These are phyloP conservation scores for Diploptera punctata DNA, from an alignment of 2,888 invertebrate species.

Conservation along the genomic window DNA sequence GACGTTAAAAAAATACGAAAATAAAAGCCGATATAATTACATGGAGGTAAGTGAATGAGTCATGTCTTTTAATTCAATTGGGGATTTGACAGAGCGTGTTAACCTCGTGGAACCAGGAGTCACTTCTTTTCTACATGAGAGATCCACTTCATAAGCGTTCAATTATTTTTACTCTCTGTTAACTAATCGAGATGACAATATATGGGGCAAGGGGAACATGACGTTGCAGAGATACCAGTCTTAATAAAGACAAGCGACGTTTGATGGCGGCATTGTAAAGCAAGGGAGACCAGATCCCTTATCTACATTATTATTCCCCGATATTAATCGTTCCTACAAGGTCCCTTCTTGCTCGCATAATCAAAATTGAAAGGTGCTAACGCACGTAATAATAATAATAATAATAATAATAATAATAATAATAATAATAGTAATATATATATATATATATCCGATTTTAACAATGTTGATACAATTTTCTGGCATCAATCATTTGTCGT, in stretches of 20 bases:
- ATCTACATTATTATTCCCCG: slow-evolving; percentile 21
- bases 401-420: too few relatives aligned
- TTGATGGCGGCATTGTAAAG: slow-evolving; percentile 6
- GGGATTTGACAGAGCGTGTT: slow-evolving; percentile 33
- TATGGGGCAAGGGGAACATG: slow-evolving; percentile 29
- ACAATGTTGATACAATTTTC: too few relatives aligned
- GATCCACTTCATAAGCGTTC: slow-evolving; percentile 32
- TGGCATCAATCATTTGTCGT: too few relatives aligned
- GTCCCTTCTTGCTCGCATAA: too few relatives aligned
- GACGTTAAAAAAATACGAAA: too few relatives aligned
- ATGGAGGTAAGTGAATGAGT: too few relatives aligned
- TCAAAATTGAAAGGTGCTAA: too few relatives aligned
- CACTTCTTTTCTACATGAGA: slow-evolving; percentile 14
- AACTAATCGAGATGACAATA: slow-evolving; percentile 36
- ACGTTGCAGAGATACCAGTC: slow-evolving; percentile 33
- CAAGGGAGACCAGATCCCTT: not conserved
- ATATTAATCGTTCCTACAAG: too few relatives aligned
- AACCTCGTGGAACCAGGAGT: slow-evolving; percentile 31
- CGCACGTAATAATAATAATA: too few relatives aligned
- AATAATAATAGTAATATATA: too few relatives aligned
- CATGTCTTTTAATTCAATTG: slow-evolving; percentile 36
- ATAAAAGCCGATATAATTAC: too few relatives aligned
- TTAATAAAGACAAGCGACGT: slow-evolving; percentile 34
- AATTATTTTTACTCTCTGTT: slow-evolving; percentile 38
- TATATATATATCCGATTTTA: too few relatives aligned